Evolutionary conservation across 2,888 invertebrate genomes (phyloP), one percentile per base, ranked within the genome.

Genomic region (Melanophora roralis): DNA sequence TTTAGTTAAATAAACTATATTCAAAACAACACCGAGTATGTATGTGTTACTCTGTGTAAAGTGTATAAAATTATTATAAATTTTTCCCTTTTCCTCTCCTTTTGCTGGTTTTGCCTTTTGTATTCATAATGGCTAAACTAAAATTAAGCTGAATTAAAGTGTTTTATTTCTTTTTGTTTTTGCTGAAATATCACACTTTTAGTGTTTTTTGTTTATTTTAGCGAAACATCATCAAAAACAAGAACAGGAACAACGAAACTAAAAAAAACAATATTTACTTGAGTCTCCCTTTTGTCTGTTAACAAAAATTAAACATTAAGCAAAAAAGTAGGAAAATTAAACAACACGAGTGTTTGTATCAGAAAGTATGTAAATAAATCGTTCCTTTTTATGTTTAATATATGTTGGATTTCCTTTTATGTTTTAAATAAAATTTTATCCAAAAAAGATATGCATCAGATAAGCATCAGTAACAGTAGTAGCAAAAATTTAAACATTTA

Each of bases 1-100:
- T 77, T 77, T 67, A 67, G 57, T 59, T 59, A 77, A 77, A 49
- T 43, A 69, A 77, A 76, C 49, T 76, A 47, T 32, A n/a, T n/a
- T n/a, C n/a, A n/a, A n/a, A n/a, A n/a, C n/a, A n/a, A n/a, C n/a
- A n/a, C n/a, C n/a, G n/a, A n/a, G 2, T 27, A 27, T 27, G 27
- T 27, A 36, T 40, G 40, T 40, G 27, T 27, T 5, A 27, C 27
- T 27, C 27, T 43, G 45, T 4, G 23, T 55, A 49, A 57, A 71
- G 14, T 59, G 34, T 34, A 65, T 59, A 34, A 67, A 40, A 59
- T 59, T 67, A 51, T 67, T 67, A 67, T n/a, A 67, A 64, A 67
- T 74, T 27, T 6, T 27, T 74, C 51, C 11, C 12, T 65, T 72
- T 55, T 40, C 8, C n/a, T n/a, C 3, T 12, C 23, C 27, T 7